Evolutionary conservation across 2,888 invertebrate species (phyloP), one percentile per base, ranked within the genome.

Genomic region (Cephus nigrinus): DNA sequence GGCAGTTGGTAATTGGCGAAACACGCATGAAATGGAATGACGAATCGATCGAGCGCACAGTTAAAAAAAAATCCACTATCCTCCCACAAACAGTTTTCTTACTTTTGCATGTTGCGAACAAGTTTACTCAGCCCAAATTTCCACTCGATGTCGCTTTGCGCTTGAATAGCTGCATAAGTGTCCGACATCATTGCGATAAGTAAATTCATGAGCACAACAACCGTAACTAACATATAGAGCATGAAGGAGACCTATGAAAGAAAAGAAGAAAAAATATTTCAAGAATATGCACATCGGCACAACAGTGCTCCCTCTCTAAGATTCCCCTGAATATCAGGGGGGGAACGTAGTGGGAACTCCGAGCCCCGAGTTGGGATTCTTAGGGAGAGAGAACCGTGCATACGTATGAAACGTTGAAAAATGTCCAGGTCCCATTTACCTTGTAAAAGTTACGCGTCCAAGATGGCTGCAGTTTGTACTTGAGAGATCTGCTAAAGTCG

Each of bases 111-210:
- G 85, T 95, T 95, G 71, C 95, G 92, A 84, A 96, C 95, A 74
- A 96, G 92, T 88, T 95, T 96, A 32, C 96, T 95, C 79, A 96
- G 90, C 9, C 96, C 96, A 87, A 95, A 96, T 90, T 96, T 96
- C 96, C 96, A 96, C 90, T 96, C 96, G 73, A 94, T 95, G 88
- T 96, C 96, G 11, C 95, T 95, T 90, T 95, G 95, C 1, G 95
- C 95, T 88, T 99, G 98, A 91, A 99, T 99, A 90, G 97, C 95
- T 92, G 99, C 99, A 92, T 99, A 99, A 80, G 99, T 99, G 94
- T 99, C 99, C 90, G 98, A 98, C 99, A 99, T 99, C 99, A 99
- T 99, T 94, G 99, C 99, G 94, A 99, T 99, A 92, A 99, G 96
- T 88, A 99, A 95, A 93, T 99, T 99, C 93, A 99, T 99, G 88